phyloP scores from a whole-genome alignment of 1,140 invertebrate genomes.

The Atta colombica region DNA sequence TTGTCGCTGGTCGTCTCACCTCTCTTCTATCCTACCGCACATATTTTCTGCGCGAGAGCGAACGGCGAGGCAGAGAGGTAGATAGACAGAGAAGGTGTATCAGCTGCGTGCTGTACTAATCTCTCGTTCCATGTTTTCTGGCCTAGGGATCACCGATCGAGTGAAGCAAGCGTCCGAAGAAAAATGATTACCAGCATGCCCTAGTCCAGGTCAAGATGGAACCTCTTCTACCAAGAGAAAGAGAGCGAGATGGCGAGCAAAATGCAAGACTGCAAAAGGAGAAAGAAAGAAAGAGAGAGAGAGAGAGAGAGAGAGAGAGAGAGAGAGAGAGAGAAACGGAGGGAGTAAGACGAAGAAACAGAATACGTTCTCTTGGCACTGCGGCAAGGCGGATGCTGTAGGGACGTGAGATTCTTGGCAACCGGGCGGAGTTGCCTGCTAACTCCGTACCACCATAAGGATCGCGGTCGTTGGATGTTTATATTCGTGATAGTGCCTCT shows the following conservation, averaged over 20 bases:
- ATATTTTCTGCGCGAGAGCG: constrained; percentile 33
- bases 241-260: constrained; percentile 1
- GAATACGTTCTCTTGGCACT: constrained; percentile 69
- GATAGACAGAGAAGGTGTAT: constrained; percentile 51
- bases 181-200: constrained; percentile 54
- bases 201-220: constrained; percentile 69
- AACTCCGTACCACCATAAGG: constrained; percentile 75
- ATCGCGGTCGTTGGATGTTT: constrained; percentile 79
- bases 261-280: neutral
- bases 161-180: constrained; percentile 1
- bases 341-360: constrained; percentile 45
- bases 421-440: constrained; percentile 70
- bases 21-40: constrained; percentile 66
- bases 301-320: neutral
- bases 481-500: constrained; percentile 78
- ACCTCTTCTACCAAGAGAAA: constrained; percentile 19
- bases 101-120: constrained; percentile 73
- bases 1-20: constrained; percentile 66
- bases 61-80: constrained; percentile 29
- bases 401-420: constrained; percentile 79
- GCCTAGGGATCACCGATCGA: constrained; percentile 65
- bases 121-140: constrained; percentile 74
- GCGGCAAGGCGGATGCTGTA: constrained; percentile 68
- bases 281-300: neutral
- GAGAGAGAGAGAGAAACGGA: constrained; percentile 16